A percentile compares a stretch with the other conserved stretches of the same genome.
Conservation (phyloP, 92 coral and sea anemone genomes). For the Epizoanthus stellaris region DNA sequence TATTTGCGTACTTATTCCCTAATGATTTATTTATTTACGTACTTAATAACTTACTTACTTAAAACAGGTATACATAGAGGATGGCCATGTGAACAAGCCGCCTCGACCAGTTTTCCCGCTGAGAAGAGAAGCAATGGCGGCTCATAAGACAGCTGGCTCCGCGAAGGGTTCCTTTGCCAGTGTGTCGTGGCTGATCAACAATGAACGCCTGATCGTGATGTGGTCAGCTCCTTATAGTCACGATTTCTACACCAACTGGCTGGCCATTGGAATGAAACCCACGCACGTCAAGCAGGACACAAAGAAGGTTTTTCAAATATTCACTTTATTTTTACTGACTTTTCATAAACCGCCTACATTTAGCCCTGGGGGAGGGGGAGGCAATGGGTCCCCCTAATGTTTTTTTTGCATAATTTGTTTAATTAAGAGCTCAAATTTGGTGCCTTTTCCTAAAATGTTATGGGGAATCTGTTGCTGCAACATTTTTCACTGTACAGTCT, state of each 20-base stretch:
- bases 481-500: too few relatives aligned
- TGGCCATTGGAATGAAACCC: conserved; percentile 16
- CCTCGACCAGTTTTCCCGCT: conserved; percentile 15
- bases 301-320: neutral
- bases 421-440: too few relatives aligned
- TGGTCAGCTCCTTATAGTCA: conserved; percentile 17
- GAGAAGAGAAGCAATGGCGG: conserved; percentile 27
- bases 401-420: too few relatives aligned
- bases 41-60: too few relatives aligned
- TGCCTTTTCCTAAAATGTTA: too few relatives aligned
- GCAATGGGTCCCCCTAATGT: too few relatives aligned
- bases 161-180: conserved; percentile 4
- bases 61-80: conserved; percentile 1
- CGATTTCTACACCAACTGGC: conserved; percentile 16
- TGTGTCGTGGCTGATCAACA: conserved; percentile 19
- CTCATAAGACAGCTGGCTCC: neutral
- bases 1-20: too few relatives aligned
- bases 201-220: conserved; percentile 4
- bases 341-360: too few relatives aligned
- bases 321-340: neutral
- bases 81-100: conserved; percentile 10
- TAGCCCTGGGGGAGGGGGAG: too few relatives aligned
- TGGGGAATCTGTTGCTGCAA: too few relatives aligned
- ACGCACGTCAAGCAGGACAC: neutral
- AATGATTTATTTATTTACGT: too few relatives aligned